These are phyloP conservation scores for Sebastolobus alascanus DNA, from an alignment of 2,797 vertebrate species.

Conservation along the genomic window DNA sequence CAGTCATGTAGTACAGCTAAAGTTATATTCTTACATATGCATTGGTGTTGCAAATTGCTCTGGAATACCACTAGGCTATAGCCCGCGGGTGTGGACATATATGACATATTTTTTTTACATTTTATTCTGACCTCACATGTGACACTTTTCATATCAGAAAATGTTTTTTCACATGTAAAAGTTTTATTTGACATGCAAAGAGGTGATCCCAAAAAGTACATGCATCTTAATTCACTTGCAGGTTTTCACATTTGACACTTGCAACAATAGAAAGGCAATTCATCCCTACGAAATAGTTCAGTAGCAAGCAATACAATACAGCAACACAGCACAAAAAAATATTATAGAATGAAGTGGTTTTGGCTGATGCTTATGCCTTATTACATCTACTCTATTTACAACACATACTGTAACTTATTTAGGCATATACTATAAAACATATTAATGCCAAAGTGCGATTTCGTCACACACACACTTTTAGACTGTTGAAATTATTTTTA, in stretches of 20 bases:
- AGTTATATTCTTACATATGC: neutral
- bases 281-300: neutral
- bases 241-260: neutral
- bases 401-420: neutral
- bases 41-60: neutral
- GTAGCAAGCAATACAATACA: neutral
- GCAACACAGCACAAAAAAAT: neutral
- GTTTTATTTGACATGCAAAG: no score
- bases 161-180: no score
- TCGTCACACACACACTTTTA: no score
- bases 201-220: neutral
- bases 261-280: neutral
- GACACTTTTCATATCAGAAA: neutral
- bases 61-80: neutral
- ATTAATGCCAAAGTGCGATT: no score
- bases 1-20: neutral
- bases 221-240: neutral
- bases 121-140: neutral
- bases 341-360: neutral
- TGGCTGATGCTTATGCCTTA: neutral
- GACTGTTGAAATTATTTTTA: no score
- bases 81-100: neutral
- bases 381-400: neutral
- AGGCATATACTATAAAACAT: neutral
- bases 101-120: neutral